Percentiles rank a stretch among this genome's conserved stretches.
These are phyloP conservation scores for Bombylius discolor DNA, from an alignment of 2,888 invertebrate genomes.

Conservation along the genomic window DNA sequence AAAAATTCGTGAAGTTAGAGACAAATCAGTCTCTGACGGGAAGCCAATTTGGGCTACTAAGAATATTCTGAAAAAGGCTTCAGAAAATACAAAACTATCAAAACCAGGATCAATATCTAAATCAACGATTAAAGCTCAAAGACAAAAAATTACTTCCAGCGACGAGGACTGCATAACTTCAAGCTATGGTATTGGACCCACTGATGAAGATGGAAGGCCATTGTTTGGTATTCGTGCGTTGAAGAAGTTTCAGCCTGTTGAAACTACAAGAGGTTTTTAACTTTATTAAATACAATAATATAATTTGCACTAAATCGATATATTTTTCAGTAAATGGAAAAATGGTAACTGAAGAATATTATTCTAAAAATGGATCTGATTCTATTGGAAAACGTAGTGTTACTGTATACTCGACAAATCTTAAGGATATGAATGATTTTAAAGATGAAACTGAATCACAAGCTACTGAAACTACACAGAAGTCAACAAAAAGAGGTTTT, in stretches of 20 bases:
- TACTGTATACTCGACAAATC: slow-evolving; percentile 55
- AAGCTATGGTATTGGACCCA: slow-evolving; percentile 71
- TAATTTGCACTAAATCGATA: background rate
- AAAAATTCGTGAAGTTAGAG: slow-evolving; percentile 13
- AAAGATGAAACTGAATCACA: background rate
- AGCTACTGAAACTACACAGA: background rate
- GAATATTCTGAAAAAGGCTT: slow-evolving; percentile 44
- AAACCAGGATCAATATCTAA: slow-evolving; percentile 32
- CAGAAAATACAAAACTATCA: slow-evolving; percentile 35
- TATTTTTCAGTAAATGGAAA: slow-evolving; percentile 52
- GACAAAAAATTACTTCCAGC: slow-evolving; percentile 27
- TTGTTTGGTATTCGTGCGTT: slow-evolving; percentile 68
- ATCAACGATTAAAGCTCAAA: slow-evolving; percentile 24
- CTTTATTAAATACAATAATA: background rate
- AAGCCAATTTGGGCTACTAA: slow-evolving; percentile 51
- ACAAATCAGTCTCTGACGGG: slow-evolving; percentile 33
- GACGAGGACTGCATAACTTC: slow-evolving; percentile 56
- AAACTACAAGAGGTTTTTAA: slow-evolving; percentile 49
- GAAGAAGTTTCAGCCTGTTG: slow-evolving; percentile 43
- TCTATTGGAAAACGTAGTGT: slow-evolving; percentile 56
- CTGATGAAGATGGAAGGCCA: slow-evolving; percentile 65
- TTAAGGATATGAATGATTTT: slow-evolving; percentile 31
- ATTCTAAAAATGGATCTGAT: slow-evolving; percentile 54
- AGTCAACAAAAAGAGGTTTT: slow-evolving; percentile 38
- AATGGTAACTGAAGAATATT: slow-evolving; percentile 52